phyloP scores from a whole-genome alignment of 1,140 invertebrate species.

The Trinorchestia longiramus region DNA sequence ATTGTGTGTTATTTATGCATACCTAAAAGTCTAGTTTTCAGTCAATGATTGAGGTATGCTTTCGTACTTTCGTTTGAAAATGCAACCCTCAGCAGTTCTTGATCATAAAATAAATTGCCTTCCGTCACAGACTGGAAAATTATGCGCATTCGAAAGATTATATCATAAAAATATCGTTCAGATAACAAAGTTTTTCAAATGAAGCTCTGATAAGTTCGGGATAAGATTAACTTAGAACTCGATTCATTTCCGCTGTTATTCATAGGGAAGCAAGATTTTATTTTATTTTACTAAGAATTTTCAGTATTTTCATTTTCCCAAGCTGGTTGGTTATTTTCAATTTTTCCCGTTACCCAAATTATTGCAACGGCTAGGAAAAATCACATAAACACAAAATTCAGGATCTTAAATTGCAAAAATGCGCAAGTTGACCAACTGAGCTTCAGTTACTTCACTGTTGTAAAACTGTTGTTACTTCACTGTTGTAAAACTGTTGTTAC shows the following conservation, averaged over 20 bases:
- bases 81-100: not conserved
- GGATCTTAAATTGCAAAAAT: not conserved
- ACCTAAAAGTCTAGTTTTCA: not conserved
- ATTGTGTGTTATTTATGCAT: too few species aligned
- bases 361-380: not conserved
- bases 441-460: too few species aligned
- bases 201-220: not conserved
- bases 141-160: not conserved
- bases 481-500: too few species aligned
- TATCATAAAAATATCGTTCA: not conserved
- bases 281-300: not conserved
- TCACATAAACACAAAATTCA: not conserved
- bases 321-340: not conserved
- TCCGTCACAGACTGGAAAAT: not conserved
- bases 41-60: not conserved
- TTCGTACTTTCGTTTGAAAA: not conserved
- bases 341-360: not conserved
- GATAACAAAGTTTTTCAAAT: not conserved
- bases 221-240: not conserved
- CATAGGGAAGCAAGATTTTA: not conserved
- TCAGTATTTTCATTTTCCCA: not conserved
- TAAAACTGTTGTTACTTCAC: too few species aligned
- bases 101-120: not conserved
- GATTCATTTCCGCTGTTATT: too few species aligned
- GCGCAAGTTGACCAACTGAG: too few species aligned